Evolutionary conservation across 2,888 invertebrate species (phyloP).

Genomic region (Rhodophaea formosa): DNA sequence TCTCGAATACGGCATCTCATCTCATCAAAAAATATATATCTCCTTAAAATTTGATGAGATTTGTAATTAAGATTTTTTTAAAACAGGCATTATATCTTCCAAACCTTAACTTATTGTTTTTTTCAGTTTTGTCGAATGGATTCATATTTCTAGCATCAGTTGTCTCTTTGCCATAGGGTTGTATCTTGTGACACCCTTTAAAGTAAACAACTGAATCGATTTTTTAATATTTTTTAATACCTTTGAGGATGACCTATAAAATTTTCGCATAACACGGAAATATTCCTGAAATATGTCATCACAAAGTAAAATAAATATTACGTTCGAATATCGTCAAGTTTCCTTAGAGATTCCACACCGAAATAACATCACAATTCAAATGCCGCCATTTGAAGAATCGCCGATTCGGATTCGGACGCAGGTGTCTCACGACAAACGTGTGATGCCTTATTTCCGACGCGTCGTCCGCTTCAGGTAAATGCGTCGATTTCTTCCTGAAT

Average conservation of each 20-base stretch:
- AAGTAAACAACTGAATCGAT: too few relatives aligned
- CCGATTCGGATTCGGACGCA: conserved; percentile 32
- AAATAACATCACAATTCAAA: conserved; percentile 16
- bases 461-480: conserved; percentile 23
- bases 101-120: too few relatives aligned
- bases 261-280: not conserved
- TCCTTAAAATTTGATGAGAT: too few relatives aligned
- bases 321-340: not conserved
- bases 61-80: too few relatives aligned
- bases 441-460: conserved; percentile 29
- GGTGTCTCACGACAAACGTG: conserved; percentile 29
- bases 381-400: conserved; percentile 32
- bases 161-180: too few relatives aligned
- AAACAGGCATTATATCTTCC: too few relatives aligned
- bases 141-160: too few relatives aligned
- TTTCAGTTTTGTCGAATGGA: too few relatives aligned
- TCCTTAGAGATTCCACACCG: not conserved
- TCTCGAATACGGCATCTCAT: not conserved
- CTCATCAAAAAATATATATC: too few relatives aligned
- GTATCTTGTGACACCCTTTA: too few relatives aligned
- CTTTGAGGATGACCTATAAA: too few relatives aligned
- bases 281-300: not conserved
- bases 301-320: not conserved
- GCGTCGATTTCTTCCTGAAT: conserved; percentile 18
- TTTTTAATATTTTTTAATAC: too few relatives aligned